Evolutionary conservation across 2,113 vertebrate genomes (phyloP), one percentile per base, ranked within the genome.

Genomic region (Pholis gunnellus): DNA sequence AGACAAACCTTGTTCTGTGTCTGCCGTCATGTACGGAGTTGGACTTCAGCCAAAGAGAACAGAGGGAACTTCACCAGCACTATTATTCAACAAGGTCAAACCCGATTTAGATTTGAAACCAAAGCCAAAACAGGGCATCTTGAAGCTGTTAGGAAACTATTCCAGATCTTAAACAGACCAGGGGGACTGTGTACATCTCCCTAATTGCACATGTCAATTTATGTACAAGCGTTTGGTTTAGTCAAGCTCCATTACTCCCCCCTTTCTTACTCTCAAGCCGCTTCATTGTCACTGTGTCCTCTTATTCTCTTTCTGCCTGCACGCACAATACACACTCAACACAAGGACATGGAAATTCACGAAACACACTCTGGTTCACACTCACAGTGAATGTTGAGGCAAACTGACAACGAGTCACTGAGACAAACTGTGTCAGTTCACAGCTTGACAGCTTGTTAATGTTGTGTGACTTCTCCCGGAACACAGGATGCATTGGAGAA

Each of bases 111-210:
- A 86, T 86, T 82, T 83, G 81, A 83, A 92, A 89, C 80, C 75
- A 75, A 88, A 90, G 89, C 89, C 91, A 90, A 91, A 91, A 88
- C 81, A 86, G 88, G 88, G 89, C 94, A 95, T 95, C 91, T 94
- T 93, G 90, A 94, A 95, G 83, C 87, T 89, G 91, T 94, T 95
- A 94, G 90, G 91, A 92, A 95, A 94, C 85, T 91, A 92, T 94
- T 91, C 86, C 85, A 89, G 89, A 93, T 91, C 88, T 91, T 91
- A 92, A 94, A 93, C 91, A 94, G 90, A 93, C 87, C 85, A 78
- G 78, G 81, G 89, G 87, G 93, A 91, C 87, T 93, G 93, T 92
- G 91, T 93, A 93, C 90, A 88, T 93, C 90, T 90, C 85, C 85
- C 82, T 94, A 95, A 95, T 94, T 94, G 86, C 90, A 93, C 86